Evolutionary conservation across 2,888 invertebrate species (phyloP), one percentile per base, ranked within the genome.

Genomic region (Eumacrocentrus americanus): DNA sequence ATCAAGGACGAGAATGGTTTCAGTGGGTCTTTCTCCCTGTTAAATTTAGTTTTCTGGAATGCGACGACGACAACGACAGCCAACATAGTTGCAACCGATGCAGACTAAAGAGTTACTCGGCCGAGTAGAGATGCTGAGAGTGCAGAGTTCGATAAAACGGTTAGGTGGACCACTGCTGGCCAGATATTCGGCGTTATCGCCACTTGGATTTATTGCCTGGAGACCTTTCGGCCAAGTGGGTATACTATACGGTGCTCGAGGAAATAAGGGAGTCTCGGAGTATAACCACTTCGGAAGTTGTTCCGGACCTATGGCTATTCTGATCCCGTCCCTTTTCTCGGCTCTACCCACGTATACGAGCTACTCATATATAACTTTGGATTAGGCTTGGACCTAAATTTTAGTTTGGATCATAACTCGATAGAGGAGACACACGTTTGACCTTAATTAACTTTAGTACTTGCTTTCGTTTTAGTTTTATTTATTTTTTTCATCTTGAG

Each of bases 181-280:
- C 42, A 54, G 54, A 44, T 54, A 54, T 54, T 54, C 20, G 34
- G 50, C 12, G 44, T 44, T 54, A 54, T 54, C 54, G 54, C 42
- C 42, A 54, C 35, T 44, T 6, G 20, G 22, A 54, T 54, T 54
- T 54, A 44, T 54, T 54, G 42, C 44, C 34, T n/a, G 5, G 20
- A 44, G 54, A 42, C 54, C 29, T 25, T 25, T 54, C 29, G 54
- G 18, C 18, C 20, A 25, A 47, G 23, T 47, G 29, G n/a, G 50
- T 9, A 29, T 9, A 29, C 29, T 29, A 29, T 7, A 29, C 20
- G 29, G n/a, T 18, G 29, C 20, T 44, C 34, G n/a, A 42, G 42
- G 12, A 12, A 44, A 44, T 44, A 12, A 44, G 18, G 11, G 42
- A 25, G 44, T 34, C 37, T 20, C 5, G 20, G 18, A 12, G 20